Base-by-base conservation (phyloP, 2,888 invertebrate genomes). In the Rhodophaea formosa region DNA sequence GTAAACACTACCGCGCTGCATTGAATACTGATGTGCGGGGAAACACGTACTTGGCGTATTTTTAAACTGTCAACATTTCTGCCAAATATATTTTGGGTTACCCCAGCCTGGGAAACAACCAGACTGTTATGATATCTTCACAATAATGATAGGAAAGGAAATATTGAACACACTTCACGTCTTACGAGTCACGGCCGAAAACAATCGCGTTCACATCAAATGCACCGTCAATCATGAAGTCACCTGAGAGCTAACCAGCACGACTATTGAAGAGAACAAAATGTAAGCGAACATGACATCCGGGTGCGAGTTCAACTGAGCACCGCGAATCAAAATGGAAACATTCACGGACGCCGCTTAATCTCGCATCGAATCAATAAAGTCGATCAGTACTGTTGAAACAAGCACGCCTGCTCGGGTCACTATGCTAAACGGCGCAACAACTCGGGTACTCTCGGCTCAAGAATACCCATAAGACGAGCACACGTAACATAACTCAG, bases 221-320 rank as follows among this genome's bases (percentile, higher is more conserved):
- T 62, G 67, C 68, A 69, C 63, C 70, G 73, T 78, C 84, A 81
- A 80, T 84, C 84, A 80, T 75, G 71, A 72, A 69, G 68, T 67
- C 72, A 65, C 69, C 73, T 68, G 71, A 67, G 68, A 77, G 73
- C 63, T 69, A 64, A 59, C 64, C 65, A 65, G 77, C 82, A 82
- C 82, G 83, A 83, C 75, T 71, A 77, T 81, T 78, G 72, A 80
- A 82, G 78, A 80, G 80, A 77, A 74, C 82, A 68, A 80, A 84
- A 84, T 81, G 79, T 79, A 80, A 84, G 79, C 77, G 71, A 81
- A 86, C 83, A 85, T 82, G 86, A 86, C 87, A 88, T 88, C 88
- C 87, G 87, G 88, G 85, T 86, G 87, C 81, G 77, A 82, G 86
- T 83, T 86, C 84, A 86, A 77, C 75, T 79, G 78, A 78, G 77